Base-by-base conservation (phyloP, 2,113 vertebrate species). In the Chloroceryle aenea region DNA sequence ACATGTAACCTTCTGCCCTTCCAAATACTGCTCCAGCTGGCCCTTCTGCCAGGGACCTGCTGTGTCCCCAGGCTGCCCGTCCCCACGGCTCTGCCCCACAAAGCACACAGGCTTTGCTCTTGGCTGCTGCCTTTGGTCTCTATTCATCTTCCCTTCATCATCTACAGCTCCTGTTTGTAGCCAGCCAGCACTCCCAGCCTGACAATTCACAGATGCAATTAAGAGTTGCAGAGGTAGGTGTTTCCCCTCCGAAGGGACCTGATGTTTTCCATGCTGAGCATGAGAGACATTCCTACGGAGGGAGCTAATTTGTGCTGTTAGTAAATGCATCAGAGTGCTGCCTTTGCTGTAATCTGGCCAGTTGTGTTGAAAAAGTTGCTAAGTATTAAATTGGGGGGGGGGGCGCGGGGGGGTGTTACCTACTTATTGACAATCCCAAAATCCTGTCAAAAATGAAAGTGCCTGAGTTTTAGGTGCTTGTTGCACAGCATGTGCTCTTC, bases 141-240 rank as follows among this genome's bases (percentile, higher is more conserved):
- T 43, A 87, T 66, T 89, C 74, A 62, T 58, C 87, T 76, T 62
- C 19, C 21, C 42, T 63, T 82, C 18, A 53, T 62, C 87, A 7
- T 16, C 23, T 30, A 5, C 32, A 30, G 53, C 52, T 64, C 55
- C 43, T 0, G 0, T 43, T 25, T 52, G 52, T 42, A 69, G 82
- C 29, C 89, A 86, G 84, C 68, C 87, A 88, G 59, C 38, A 18
- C 59, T 73, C 58, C 67, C 85, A 79, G 78, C 78, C 77, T 2
- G 1, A 58, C 67, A 88, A 93, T 95, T 96, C 96, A 89, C 78
- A 83, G 79, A 5, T 55, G 71, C 95, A 96, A 94, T 97, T 95
- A 96, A 63, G 78, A 90, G 78, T 13, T 90, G 87, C 90, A 81
- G 79, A 84, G 79, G 87, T 83, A 85, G 93, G 91, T 95, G 91